Base-by-base conservation (phyloP, 2,797 vertebrate species). In the Falco concolor region DNA sequence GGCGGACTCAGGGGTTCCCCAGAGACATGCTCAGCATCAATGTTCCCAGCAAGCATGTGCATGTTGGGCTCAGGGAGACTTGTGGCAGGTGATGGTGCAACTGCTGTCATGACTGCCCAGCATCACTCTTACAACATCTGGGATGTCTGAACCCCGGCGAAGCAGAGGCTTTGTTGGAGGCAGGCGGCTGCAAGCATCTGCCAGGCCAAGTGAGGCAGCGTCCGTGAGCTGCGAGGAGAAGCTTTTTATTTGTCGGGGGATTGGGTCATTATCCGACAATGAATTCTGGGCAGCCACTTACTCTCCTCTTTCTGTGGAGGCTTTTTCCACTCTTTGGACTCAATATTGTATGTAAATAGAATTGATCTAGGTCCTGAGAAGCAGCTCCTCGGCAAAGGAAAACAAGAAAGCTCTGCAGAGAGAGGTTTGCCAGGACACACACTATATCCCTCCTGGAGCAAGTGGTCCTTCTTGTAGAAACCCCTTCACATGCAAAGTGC, bases 51-150 rank as follows among this genome's bases (percentile, higher is more conserved):
- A 49, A 6, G 36, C 0, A 0, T 0, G 21, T 6, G 28, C 1
- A 1, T 8, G 54, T 45, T 5, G 36, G 40, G 65, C 36, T 60
- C 24, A 17, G 10, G 28, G 38, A 57, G 25, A 27, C n/a, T 3
- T 0, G 0, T 0, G 2, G 22, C 2, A 1, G 34, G 61, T 2
- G 3, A 25, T 6, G 32, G 32, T 10, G 69, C 1, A 0, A 6
- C 13, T 23, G 44, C 36, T 4, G 2, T 11, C 28, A 5, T 2
- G 1, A 20, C 64, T 70, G 60, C n/a, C 65, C 1, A 0, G 63
- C 1, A 0, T 8, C 75, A 13, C 68, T 40, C 3, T 8, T 2
- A 8, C n/a, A 64, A 1, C 27, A 3, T 10, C 44, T 13, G n/a
- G 45, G 52, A 18, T 11, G 25, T 19, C 16, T 25, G 56, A 60